phyloP scores from a whole-genome alignment of 2,113 vertebrate genomes.

The Elephantulus edwardii region DNA sequence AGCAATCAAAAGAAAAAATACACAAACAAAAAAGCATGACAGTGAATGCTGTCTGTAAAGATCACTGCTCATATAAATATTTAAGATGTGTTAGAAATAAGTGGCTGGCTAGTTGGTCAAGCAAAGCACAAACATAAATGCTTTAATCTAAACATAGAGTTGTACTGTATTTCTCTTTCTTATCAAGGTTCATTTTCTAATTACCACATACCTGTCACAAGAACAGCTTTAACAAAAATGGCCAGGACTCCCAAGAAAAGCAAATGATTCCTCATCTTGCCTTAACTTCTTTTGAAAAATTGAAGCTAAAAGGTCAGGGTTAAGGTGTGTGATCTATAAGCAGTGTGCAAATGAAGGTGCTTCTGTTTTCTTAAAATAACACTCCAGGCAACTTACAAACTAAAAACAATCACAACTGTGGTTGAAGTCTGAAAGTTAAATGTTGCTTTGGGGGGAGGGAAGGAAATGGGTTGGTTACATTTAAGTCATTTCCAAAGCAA shows the following conservation, averaged over 20 bases:
- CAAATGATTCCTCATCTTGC: constrained; percentile 82
- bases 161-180: constrained; percentile 37
- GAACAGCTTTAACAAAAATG: constrained; percentile 68
- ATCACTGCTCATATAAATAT: not conserved
- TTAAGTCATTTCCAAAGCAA: constrained; percentile 26
- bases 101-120: not conserved
- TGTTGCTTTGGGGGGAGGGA: constrained; percentile 27
- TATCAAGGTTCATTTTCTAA: constrained; percentile 43
- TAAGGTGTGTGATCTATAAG: constrained; percentile 77
- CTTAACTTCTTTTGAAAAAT: constrained; percentile 79
- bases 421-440: constrained; percentile 78
- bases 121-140: constrained; percentile 45
- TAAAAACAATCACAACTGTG: constrained; percentile 49
- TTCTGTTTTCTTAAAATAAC: constrained; percentile 84
- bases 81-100: not conserved
- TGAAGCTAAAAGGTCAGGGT: constrained; percentile 33
- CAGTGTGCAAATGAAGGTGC: constrained; percentile 73
- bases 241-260: constrained; percentile 68
- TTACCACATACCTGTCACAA: constrained; percentile 83
- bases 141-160: constrained; percentile 26
- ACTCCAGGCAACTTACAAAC: constrained; percentile 29
- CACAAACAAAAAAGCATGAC: constrained; percentile 9
- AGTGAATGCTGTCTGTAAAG: not conserved
- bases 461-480: constrained; percentile 36
- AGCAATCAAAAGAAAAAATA: constrained; percentile 32